Percentiles rank a stretch among this genome's conserved stretches.
Evolutionary conservation across 1,140 invertebrate genomes (phyloP).

Genomic region (Eufriesea mexicana): DNA sequence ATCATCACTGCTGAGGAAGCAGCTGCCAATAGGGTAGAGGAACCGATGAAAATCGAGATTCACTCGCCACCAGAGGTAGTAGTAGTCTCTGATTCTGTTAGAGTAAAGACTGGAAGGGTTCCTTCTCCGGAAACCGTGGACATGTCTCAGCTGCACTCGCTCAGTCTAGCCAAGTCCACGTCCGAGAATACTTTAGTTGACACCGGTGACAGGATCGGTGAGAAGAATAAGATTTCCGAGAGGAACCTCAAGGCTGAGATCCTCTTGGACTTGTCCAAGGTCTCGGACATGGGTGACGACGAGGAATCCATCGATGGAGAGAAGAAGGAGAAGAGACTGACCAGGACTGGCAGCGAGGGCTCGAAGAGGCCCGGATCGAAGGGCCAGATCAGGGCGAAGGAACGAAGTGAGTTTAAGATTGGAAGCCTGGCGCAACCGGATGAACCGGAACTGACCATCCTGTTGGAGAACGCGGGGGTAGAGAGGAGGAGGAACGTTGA

Average conservation of each 20-base stretch:
- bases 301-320: slow-evolving; percentile 10
- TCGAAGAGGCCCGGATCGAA: slow-evolving; percentile 38
- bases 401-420: slow-evolving; percentile 35
- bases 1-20: slow-evolving; percentile 74
- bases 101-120: slow-evolving; percentile 33
- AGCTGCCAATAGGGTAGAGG: slow-evolving; percentile 34
- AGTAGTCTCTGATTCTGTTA: slow-evolving; percentile 23
- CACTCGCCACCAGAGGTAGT: slow-evolving; percentile 58
- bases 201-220: not conserved
- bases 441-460: slow-evolving; percentile 41
- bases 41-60: slow-evolving; percentile 43
- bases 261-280: slow-evolving; percentile 75
- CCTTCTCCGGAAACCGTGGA: slow-evolving; percentile 49
- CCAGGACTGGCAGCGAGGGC: slow-evolving; percentile 63
- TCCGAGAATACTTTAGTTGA: slow-evolving; percentile 72
- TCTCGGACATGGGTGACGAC: slow-evolving; percentile 55
- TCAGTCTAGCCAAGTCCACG: slow-evolving; percentile 69
- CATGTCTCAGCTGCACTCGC: slow-evolving; percentile 56
- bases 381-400: slow-evolving; percentile 5
- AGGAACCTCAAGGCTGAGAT: slow-evolving; percentile 77
- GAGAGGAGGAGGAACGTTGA: slow-evolving; percentile 13
- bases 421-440: slow-evolving; percentile 57
- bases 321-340: slow-evolving; percentile 50
- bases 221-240: slow-evolving; percentile 68
- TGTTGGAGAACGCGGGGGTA: slow-evolving; percentile 11